Evolutionary conservation across 53 echinoderm and acorn worm species (phyloP).

Genomic region (Zoroaster sp.): DNA sequence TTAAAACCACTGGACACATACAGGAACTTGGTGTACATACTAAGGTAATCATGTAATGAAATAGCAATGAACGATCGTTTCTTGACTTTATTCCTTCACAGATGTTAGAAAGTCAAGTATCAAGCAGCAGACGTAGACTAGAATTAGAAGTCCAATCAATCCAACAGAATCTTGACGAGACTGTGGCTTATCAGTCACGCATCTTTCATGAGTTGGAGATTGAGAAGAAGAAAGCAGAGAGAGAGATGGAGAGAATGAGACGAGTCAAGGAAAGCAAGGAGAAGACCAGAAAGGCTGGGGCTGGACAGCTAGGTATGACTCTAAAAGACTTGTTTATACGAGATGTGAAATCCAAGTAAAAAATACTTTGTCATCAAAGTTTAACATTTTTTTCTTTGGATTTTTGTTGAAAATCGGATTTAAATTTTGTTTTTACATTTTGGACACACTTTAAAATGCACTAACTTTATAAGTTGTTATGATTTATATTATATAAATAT

Average conservation of each 20-base stretch:
- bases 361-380: too few species aligned
- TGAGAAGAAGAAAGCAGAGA: slow-evolving; percentile 66
- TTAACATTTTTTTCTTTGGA: too few species aligned
- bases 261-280: slow-evolving; percentile 32
- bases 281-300: slow-evolving; percentile 4
- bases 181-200: slow-evolving; percentile 59
- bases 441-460: too few species aligned
- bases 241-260: slow-evolving; percentile 39
- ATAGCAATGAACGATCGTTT: neutral
- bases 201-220: slow-evolving; percentile 82
- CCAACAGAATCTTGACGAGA: slow-evolving; percentile 57
- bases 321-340: too few species aligned
- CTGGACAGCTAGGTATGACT: slow-evolving; percentile 17
- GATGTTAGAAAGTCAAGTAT: slow-evolving; percentile 73
- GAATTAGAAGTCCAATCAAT: slow-evolving; percentile 64
- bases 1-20: too few species aligned
- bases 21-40: too few species aligned
- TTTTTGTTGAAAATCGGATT: too few species aligned
- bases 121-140: slow-evolving; percentile 54
- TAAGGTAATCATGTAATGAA: too few species aligned
- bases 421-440: too few species aligned
- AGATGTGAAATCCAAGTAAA: too few species aligned
- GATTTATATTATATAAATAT: too few species aligned
- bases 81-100: neutral
- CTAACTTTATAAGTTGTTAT: too few species aligned